These are phyloP conservation scores for Notiomystis cincta DNA, from an alignment of 2,113 vertebrate species.

Conservation along the genomic window DNA sequence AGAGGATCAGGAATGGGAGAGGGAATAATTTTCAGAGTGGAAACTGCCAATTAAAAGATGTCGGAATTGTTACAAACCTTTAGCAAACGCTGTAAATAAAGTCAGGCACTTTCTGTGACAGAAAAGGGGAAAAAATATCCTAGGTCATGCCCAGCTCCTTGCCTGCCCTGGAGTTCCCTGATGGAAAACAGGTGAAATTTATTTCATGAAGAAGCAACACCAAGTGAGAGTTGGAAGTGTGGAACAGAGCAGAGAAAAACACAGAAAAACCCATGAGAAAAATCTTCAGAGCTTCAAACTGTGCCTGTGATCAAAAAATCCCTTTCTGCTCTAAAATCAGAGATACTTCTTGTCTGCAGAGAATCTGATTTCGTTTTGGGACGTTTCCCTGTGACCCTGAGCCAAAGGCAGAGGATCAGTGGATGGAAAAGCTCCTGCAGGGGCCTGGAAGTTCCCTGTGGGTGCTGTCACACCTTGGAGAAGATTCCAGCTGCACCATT, in stretches of 20 bases:
- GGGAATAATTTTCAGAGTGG: background rate
- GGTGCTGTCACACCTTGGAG: background rate
- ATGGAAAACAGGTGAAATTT: background rate
- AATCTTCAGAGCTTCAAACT: background rate
- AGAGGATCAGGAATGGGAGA: background rate
- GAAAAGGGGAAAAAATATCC: background rate
- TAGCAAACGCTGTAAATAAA: background rate
- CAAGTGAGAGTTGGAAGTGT: background rate
- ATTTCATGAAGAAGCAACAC: background rate
- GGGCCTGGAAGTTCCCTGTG: slow-evolving; percentile 15
- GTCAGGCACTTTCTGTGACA: background rate
- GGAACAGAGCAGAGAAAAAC: background rate
- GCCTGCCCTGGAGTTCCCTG: background rate
- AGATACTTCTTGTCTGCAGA: background rate
- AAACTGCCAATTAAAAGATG: background rate
- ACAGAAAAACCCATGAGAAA: background rate
- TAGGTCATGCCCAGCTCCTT: background rate
- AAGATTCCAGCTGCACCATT: background rate
- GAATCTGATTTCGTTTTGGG: background rate
- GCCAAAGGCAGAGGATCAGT: background rate
- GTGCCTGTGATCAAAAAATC: background rate
- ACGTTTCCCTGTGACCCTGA: background rate
- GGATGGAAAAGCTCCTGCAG: slow-evolving; percentile 8
- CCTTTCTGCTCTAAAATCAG: background rate
- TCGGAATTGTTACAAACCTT: background rate